These are phyloP conservation scores for Zaprionus tsacasi DNA, from an alignment of 1,140 invertebrate genomes.

Conservation along the genomic window DNA sequence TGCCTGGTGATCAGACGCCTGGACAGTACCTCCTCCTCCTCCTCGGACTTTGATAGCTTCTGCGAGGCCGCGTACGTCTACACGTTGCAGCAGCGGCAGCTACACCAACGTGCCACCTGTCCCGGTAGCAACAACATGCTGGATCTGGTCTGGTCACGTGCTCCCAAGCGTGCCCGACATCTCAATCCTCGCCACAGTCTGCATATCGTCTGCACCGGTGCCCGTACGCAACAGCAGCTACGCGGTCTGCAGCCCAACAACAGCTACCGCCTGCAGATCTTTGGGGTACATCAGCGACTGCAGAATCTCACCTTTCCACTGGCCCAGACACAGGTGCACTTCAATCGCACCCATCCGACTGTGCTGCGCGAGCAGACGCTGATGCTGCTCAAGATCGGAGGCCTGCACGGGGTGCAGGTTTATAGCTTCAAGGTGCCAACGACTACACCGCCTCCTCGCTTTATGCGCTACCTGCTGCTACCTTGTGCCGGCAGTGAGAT, in stretches of 20 bases:
- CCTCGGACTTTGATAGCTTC: slow-evolving; percentile 52
- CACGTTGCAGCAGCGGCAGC: slow-evolving; percentile 44
- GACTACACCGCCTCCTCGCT: slow-evolving; percentile 26
- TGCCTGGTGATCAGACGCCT: slow-evolving; percentile 71
- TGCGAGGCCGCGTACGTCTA: slow-evolving; percentile 72
- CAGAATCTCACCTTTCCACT: slow-evolving; percentile 75
- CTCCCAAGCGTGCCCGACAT: slow-evolving; percentile 62
- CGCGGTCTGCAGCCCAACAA: slow-evolving; percentile 63
- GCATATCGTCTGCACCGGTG: slow-evolving; percentile 78
- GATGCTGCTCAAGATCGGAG: slow-evolving; percentile 67
- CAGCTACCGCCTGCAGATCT: slow-evolving; percentile 75
- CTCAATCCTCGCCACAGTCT: slow-evolving; percentile 64
- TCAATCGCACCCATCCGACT: slow-evolving; percentile 75
- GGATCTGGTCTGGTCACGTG: slow-evolving; percentile 65
- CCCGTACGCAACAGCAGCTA: slow-evolving; percentile 66
- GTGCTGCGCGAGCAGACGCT: slow-evolving; percentile 61
- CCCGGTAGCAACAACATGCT: slow-evolving; percentile 46
- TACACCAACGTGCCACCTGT: slow-evolving; percentile 22
- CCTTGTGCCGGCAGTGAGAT: slow-evolving; percentile 79
- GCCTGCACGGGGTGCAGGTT: slow-evolving; percentile 69
- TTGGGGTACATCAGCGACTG: slow-evolving; percentile 69
- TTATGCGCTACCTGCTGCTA: slow-evolving; percentile 69
- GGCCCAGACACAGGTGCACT: slow-evolving; percentile 63
- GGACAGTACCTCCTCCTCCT: neutral
- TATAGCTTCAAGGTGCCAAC: slow-evolving; percentile 80